Conservation (phyloP, 2,888 invertebrate species). For the Coleophora deauratella region DNA sequence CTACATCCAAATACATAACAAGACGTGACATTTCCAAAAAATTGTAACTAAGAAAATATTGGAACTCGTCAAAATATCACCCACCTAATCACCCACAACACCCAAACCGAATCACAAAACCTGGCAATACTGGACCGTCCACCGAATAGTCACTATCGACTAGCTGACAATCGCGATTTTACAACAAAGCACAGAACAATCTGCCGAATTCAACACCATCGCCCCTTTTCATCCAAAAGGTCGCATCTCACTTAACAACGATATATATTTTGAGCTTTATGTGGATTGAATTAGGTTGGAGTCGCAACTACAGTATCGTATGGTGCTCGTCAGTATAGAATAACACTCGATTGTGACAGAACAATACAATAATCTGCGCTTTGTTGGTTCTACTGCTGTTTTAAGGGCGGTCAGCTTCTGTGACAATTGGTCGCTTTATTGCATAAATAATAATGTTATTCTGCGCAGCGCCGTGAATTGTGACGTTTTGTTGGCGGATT, state of each 20-base stretch:
- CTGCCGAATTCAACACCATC: constrained; percentile 42
- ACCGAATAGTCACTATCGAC: constrained; percentile 70
- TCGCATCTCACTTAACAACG: not conserved
- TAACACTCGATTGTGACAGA: constrained; percentile 61
- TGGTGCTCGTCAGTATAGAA: constrained; percentile 35
- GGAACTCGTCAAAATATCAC: too few species aligned
- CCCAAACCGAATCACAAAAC: too few species aligned
- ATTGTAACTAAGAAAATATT: too few species aligned
- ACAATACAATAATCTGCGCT: constrained; percentile 75
- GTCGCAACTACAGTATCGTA: not conserved
- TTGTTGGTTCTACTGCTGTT: constrained; percentile 73
- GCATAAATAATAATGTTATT: constrained; percentile 74
- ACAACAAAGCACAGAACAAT: constrained; percentile 69
- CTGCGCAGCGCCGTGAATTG: constrained; percentile 58
- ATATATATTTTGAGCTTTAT: not conserved
- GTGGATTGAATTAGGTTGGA: not conserved
- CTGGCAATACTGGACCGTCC: constrained; percentile 26
- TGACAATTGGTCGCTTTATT: constrained; percentile 71
- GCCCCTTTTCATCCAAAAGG: constrained; percentile 14
- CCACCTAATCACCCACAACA: too few species aligned
- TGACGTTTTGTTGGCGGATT: constrained; percentile 40
- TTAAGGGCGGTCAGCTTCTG: constrained; percentile 66
- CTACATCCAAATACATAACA: too few species aligned
- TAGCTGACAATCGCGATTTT: constrained; percentile 73
- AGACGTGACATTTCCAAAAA: too few species aligned